Evolutionary conservation across 2,888 invertebrate genomes (phyloP).

Genomic region (Danaus chrysippus): DNA sequence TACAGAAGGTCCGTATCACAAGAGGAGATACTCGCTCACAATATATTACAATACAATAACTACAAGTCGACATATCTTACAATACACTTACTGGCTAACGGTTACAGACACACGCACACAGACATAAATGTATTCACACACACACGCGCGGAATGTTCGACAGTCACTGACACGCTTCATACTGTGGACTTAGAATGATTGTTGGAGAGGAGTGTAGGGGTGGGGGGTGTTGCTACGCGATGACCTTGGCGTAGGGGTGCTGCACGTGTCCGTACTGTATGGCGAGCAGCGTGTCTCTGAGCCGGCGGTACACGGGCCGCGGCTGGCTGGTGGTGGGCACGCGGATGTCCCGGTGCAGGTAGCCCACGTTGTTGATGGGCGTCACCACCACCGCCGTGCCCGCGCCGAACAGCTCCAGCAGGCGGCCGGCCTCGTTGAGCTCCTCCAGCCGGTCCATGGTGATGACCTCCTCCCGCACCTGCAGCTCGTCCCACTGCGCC

Average conservation of each 20-base stretch:
- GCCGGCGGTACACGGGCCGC: slow-evolving; percentile 84
- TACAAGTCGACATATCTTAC: no score
- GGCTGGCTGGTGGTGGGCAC: slow-evolving; percentile 87
- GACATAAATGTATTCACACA: no score
- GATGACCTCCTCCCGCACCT: slow-evolving; percentile 87
- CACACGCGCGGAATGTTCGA: no score
- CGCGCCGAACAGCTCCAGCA: slow-evolving; percentile 97
- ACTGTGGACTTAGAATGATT: no score
- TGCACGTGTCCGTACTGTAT: slow-evolving; percentile 94
- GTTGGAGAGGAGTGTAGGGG: neutral
- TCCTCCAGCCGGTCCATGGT: slow-evolving; percentile 90
- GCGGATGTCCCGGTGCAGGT: slow-evolving; percentile 81
- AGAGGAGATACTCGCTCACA: no score
- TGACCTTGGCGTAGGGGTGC: slow-evolving; percentile 87
- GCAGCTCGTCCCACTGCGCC: slow-evolving; percentile 91
- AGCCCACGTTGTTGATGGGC: slow-evolving; percentile 93
- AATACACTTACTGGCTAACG: no score
- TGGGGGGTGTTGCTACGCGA: slow-evolving; percentile 49
- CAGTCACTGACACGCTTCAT: no score
- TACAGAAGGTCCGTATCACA: no score
- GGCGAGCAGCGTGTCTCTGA: slow-evolving; percentile 87
- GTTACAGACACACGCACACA: no score
- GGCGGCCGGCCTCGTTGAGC: slow-evolving; percentile 86
- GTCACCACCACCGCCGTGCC: slow-evolving; percentile 98
- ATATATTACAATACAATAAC: no score